Evolutionary conservation across 2,888 invertebrate genomes (phyloP), one percentile per base, ranked within the genome.

Genomic region (Caenorhabditis virilis): DNA sequence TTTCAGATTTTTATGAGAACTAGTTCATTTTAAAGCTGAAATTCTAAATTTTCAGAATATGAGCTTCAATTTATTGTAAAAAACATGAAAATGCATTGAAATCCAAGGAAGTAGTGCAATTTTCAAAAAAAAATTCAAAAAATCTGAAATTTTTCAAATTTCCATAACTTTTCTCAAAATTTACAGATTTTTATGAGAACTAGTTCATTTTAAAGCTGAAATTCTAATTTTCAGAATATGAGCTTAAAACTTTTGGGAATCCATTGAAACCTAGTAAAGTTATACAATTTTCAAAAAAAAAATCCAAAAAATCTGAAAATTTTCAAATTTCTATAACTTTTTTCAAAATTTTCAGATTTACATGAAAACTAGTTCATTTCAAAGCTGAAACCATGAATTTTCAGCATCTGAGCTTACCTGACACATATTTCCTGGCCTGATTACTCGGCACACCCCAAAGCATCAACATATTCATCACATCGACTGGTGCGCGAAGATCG

Each of bases 401-500:
- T 9, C 13, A 30, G n/a, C n/a, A n/a, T 5, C n/a, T n/a, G n/a
- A 15, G 11, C 22, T 20, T 43, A 77, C 78, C 67, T 22, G 78
- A 72, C 18, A 80, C 70, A 56, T 76, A 69, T 43, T 69, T 73
- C n/a, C 75, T 60, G 9, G 76, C 72, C 25, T 58, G 49, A 18
- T 55, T 62, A 15, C 51, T 51, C 30, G 54, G 47, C 2, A 77
- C 61, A 25, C 78, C 82, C 66, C 82, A 80, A 22, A 83, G 53
- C 2, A 69, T 38, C 20, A 74, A 62, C 71, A 83, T 62, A 58
- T 83, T 83, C 67, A 81, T 80, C n/a, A 70, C 78, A 61, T 83
- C 83, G 43, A 75, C 77, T 0, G 83, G 83, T 1, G 76, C 80
- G 4, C 83, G 76, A n/a, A 83, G 54, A 43, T 79, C 72, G 25